These are phyloP conservation scores for Oncorhynchus gorbuscha DNA, from an alignment of 2,113 vertebrate species.

Conservation along the genomic window DNA sequence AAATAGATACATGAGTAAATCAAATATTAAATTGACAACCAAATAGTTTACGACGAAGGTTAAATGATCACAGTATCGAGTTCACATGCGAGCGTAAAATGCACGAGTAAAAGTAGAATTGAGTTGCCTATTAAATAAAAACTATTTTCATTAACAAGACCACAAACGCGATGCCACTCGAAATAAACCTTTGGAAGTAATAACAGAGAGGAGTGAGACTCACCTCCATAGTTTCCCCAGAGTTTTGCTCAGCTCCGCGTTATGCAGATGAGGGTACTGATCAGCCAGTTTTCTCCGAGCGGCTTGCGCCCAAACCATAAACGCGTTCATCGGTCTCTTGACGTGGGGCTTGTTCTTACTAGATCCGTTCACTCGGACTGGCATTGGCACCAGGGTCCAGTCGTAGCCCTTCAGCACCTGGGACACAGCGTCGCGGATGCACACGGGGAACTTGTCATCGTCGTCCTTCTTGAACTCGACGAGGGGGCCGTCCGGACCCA, in stretches of 20 bases:
- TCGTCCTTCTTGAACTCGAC: conserved; percentile 92
- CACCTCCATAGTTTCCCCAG: conserved; percentile 96
- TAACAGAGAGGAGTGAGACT: conserved; percentile 40
- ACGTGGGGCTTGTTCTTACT: conserved; percentile 96
- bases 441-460: conserved; percentile 94
- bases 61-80: not conserved
- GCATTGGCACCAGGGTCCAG: conserved; percentile 98
- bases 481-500: conserved; percentile 69
- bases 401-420: conserved; percentile 98
- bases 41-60: not conserved
- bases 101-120: not conserved
- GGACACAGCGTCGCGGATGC: conserved; percentile 96
- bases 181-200: too few relatives aligned
- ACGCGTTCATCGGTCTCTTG: conserved; percentile 84
- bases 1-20: not conserved
- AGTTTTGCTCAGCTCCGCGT: conserved; percentile 97
- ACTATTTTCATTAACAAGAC: not conserved
- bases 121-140: too few relatives aligned
- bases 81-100: not conserved
- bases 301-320: conserved; percentile 93
- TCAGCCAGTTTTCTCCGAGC: conserved; percentile 95
- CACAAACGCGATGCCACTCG: not conserved
- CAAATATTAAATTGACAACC: not conserved
- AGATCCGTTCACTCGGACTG: conserved; percentile 92
- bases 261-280: conserved; percentile 96